Base-by-base conservation (phyloP, 35 echinoderm and acorn worm genomes). In the Apostichopus parvimensis region DNA sequence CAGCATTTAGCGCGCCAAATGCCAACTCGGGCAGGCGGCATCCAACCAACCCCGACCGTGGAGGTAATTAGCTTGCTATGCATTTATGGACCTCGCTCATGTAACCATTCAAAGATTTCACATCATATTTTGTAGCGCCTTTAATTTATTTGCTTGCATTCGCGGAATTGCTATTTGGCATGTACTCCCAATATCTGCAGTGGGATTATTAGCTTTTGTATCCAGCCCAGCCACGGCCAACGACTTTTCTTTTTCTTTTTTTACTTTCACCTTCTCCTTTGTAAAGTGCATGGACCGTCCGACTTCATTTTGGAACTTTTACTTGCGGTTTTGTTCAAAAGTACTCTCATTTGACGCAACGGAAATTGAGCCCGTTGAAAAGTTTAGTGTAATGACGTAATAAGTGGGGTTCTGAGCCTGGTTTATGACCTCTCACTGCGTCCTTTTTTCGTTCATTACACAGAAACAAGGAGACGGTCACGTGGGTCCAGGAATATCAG, bases 401-500 rank as follows among this genome's bases (percentile, higher is more conserved):
- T 75, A 75, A 75, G 20, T 58, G 7, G 81, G 56, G 81, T 58
- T 59, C 20, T 84, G 81, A 56, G 81, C 34, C 34, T 45, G 34
- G 80, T 15, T 84, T 14, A 84, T 84, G 81, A 20, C 81, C 54
- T 55, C 85, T 88, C 34, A 88, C 52, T 17, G 60, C 86, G 68
- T 88, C 60, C 60, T 88, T 88, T 88, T 88, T 73, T 88, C 86
- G 86, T 88, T 88, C 86, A 88, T 88, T 72, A 88, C 86, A 88
- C 86, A 88, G 86, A 88, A 84, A 84, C 81, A n/a, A 88, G 86
- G 68, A 88, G 61, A 72, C 86, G 62, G 17, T 87, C 85, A 25
- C 85, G 18, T 87, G 85, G 25, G 85, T 66, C 85, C 85, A 68
- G 86, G 17, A 24, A 88, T 12, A 73, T 54, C 57, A 68, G 86